Evolutionary conservation across 2,113 vertebrate genomes (phyloP).

Genomic region (Oxygymnocypris stewartii): DNA sequence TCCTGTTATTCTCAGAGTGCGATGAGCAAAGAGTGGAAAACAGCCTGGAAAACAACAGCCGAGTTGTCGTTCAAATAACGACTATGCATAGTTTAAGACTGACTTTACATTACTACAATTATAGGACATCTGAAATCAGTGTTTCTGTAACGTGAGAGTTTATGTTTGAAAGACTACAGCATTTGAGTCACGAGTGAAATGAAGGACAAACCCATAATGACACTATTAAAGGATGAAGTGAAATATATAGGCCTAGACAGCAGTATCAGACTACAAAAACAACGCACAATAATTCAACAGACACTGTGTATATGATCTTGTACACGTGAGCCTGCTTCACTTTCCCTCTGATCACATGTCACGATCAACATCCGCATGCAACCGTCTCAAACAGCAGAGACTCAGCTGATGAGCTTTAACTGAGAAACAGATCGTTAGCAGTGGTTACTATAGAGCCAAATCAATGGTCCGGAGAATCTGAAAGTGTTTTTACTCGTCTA

Average conservation of each 20-base stretch:
- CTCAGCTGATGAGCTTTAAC: background rate
- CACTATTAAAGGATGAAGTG: background rate
- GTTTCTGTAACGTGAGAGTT: background rate
- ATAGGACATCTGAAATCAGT: background rate
- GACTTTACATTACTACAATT: background rate
- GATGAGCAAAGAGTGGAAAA: background rate
- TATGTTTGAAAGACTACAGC: background rate
- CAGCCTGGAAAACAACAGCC: constrained; percentile 23
- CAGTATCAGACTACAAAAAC: background rate
- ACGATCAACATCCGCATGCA: background rate
- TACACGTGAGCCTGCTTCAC: background rate
- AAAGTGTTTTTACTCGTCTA: background rate
- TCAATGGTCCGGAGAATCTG: background rate
- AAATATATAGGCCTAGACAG: background rate
- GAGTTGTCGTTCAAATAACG: background rate
- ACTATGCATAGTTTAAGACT: background rate
- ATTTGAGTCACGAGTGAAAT: background rate
- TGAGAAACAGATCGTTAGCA: background rate
- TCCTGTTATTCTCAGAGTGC: constrained; percentile 18
- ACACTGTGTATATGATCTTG: background rate
- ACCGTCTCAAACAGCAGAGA: background rate
- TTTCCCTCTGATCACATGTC: constrained; percentile 30
- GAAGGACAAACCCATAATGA: background rate
- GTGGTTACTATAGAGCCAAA: background rate
- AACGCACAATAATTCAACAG: constrained; percentile 7